These are phyloP conservation scores for Diabrotica virgifera DNA, from an alignment of 1,140 invertebrate genomes.

Conservation along the genomic window DNA sequence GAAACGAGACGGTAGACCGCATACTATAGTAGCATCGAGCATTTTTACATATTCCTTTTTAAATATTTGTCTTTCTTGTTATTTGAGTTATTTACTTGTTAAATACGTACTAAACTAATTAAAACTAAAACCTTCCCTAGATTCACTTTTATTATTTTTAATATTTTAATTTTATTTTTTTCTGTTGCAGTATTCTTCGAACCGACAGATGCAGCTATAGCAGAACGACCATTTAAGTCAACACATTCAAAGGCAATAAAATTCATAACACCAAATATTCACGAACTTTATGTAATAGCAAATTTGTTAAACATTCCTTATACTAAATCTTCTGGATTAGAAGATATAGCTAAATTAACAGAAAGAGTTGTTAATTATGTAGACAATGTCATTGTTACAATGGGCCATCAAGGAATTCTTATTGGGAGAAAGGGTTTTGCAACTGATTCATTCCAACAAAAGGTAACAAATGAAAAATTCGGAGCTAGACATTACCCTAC, in stretches of 20 bases:
- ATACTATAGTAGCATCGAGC: too few species aligned
- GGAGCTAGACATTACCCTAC: slow-evolving; percentile 51
- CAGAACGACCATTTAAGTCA: slow-evolving; percentile 56
- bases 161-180: slow-evolving; percentile 19
- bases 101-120: too few species aligned
- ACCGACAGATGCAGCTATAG: slow-evolving; percentile 62
- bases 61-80: too few species aligned
- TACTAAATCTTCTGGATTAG: slow-evolving; percentile 33
- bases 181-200: slow-evolving; percentile 63
- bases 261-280: slow-evolving; percentile 69
- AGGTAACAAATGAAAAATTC: slow-evolving; percentile 19
- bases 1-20: too few species aligned
- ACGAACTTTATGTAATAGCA: slow-evolving; percentile 62
- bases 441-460: slow-evolving; percentile 27
- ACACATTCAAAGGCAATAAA: slow-evolving; percentile 51
- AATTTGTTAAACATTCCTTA: slow-evolving; percentile 31
- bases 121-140: background rate
- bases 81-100: too few species aligned
- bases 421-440: slow-evolving; percentile 44
- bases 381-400: slow-evolving; percentile 58
- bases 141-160: background rate
- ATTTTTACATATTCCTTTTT: too few species aligned
- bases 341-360: slow-evolving; percentile 30
- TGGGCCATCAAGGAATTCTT: slow-evolving; percentile 55
- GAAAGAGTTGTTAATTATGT: slow-evolving; percentile 42